phyloP scores from a whole-genome alignment of 1,140 invertebrate species.

The Himalopsyche phryganea region DNA sequence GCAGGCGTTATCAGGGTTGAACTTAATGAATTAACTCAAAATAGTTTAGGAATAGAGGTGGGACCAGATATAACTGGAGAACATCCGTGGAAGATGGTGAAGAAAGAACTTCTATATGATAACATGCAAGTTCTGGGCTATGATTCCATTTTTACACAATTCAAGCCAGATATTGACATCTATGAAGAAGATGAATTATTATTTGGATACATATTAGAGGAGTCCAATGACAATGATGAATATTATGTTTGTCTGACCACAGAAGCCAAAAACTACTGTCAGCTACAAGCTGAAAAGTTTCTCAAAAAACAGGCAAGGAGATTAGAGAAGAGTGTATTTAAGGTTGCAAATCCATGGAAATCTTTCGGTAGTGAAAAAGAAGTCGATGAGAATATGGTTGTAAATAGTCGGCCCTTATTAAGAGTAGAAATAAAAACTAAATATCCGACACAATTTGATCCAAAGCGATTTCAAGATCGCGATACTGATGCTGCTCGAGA shows the following conservation, averaged over 20 bases:
- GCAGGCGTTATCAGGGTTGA: slow-evolving; percentile 43
- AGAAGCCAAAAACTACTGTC: slow-evolving; percentile 54
- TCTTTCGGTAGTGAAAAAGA: slow-evolving; percentile 62
- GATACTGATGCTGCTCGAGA: slow-evolving; percentile 57
- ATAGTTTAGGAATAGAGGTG: slow-evolving; percentile 50
- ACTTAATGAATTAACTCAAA: slow-evolving; percentile 48
- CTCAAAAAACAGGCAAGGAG: slow-evolving; percentile 54
- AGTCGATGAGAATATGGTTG: slow-evolving; percentile 53
- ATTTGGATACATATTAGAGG: slow-evolving; percentile 64
- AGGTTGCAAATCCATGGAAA: slow-evolving; percentile 57
- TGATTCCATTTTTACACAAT: slow-evolving; percentile 55
- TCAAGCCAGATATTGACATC: slow-evolving; percentile 50
- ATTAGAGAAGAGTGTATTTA: slow-evolving; percentile 61
- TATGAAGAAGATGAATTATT: slow-evolving; percentile 58
- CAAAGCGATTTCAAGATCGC: slow-evolving; percentile 48
- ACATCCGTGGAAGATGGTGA: slow-evolving; percentile 66
- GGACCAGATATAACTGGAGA: slow-evolving; percentile 63
- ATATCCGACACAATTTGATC: slow-evolving; percentile 54
- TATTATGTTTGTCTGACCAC: slow-evolving; percentile 69
- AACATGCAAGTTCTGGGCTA: slow-evolving; percentile 50
- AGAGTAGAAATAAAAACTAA: slow-evolving; percentile 62
- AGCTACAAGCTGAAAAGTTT: slow-evolving; percentile 53
- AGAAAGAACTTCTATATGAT: slow-evolving; percentile 60
- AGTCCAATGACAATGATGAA: slow-evolving; percentile 59
- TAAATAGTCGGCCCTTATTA: slow-evolving; percentile 55